These are phyloP conservation scores for Lepus townsendii DNA, from an alignment of 2,797 vertebrate genomes.

Conservation along the genomic window DNA sequence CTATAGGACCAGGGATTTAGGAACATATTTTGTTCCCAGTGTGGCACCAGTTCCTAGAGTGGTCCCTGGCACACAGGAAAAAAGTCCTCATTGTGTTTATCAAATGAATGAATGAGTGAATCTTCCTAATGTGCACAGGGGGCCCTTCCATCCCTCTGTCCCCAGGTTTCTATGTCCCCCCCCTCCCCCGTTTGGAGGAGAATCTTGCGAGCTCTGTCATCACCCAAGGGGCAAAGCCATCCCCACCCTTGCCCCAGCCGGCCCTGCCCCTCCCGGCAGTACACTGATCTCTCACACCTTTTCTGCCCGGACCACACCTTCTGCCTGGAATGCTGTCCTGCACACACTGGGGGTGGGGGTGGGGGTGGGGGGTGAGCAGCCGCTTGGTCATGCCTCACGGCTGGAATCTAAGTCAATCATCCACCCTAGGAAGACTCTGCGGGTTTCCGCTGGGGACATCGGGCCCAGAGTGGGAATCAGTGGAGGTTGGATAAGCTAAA, in stretches of 20 bases:
- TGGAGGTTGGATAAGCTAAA: background rate
- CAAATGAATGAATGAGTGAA: background rate
- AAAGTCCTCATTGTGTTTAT: background rate
- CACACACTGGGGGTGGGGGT: too few species aligned
- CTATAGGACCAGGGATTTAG: accelerated
- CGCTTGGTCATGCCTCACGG: background rate
- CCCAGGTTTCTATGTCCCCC: background rate
- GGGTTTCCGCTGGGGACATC: background rate
- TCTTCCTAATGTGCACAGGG: background rate
- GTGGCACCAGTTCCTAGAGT: background rate
- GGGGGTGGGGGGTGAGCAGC: background rate
- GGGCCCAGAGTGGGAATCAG: background rate
- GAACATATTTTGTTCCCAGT: background rate
- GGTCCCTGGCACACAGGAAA: background rate
- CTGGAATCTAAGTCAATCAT: background rate
- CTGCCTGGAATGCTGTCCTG: background rate
- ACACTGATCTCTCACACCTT: background rate
- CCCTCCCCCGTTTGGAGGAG: background rate
- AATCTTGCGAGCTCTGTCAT: too few species aligned
- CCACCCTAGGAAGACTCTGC: background rate
- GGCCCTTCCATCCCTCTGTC: background rate
- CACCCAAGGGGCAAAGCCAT: background rate
- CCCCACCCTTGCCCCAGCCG: too few species aligned
- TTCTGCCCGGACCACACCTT: background rate
- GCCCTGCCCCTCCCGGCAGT: background rate